phyloP scores from a whole-genome alignment of 2,797 vertebrate species.

The Sciurus carolinensis region DNA sequence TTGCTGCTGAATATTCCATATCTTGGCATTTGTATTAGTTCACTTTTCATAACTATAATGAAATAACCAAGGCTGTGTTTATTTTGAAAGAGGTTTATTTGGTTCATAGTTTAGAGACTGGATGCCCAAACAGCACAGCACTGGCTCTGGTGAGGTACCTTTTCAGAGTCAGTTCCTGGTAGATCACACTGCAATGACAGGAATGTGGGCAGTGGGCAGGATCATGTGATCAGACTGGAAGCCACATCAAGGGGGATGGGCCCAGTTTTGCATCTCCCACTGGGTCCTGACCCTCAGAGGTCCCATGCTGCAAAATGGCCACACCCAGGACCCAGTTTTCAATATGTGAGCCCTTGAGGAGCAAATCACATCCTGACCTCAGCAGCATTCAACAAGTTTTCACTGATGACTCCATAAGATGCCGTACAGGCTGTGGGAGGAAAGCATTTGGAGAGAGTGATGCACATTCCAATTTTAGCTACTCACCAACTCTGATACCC shows the following conservation, averaged over 20 bases:
- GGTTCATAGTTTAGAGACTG: neutral
- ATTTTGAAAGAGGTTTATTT: neutral
- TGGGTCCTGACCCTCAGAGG: neutral
- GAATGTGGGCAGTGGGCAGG: neutral
- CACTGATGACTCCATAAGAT: neutral
- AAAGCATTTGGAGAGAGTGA: neutral
- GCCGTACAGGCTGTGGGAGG: neutral
- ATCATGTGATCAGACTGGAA: neutral
- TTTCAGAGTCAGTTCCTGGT: neutral
- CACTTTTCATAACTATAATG: neutral
- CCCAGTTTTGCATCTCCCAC: neutral
- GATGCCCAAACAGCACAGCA: neutral
- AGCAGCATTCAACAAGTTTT: neutral
- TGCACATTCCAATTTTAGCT: neutral
- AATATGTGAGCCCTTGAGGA: neutral
- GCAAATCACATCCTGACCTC: neutral
- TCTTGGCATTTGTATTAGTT: neutral
- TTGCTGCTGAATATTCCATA: neutral
- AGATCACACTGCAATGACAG: neutral
- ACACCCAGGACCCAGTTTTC: neutral
- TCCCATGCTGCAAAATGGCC: no score
- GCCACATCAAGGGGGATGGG: accelerated
- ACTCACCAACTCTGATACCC: neutral
- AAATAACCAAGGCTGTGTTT: neutral
- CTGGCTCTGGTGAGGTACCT: neutral